phyloP scores from a whole-genome alignment of 1,140 invertebrate species.

The Megathymus violae region DNA sequence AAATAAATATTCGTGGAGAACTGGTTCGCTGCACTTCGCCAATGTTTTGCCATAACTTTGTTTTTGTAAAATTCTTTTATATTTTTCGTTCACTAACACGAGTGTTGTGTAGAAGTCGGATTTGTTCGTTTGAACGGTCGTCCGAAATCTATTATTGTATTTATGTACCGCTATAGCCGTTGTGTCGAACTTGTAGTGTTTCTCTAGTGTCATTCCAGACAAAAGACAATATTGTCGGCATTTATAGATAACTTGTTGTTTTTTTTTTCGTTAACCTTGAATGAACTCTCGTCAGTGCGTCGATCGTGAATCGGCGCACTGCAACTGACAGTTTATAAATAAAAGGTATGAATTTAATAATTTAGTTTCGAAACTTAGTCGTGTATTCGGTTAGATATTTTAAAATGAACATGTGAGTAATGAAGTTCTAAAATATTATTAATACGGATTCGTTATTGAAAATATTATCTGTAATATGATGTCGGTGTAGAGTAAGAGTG shows the following conservation, averaged over 20 bases:
- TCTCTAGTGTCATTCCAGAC: conserved; percentile 81
- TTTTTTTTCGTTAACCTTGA: conserved; percentile 52
- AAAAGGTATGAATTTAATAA: conserved; percentile 62
- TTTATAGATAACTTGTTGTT: conserved; percentile 81
- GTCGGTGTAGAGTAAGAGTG: conserved; percentile 46
- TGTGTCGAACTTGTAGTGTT: conserved; percentile 58
- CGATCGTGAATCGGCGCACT: conserved; percentile 34
- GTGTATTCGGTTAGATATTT: conserved; percentile 52
- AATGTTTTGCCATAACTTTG: conserved; percentile 81
- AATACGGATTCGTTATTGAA: conserved; percentile 55
- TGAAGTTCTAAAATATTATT: conserved; percentile 60
- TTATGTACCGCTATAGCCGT: conserved; percentile 52
- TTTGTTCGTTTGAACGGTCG: conserved; percentile 48
- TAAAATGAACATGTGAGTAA: conserved; percentile 60
- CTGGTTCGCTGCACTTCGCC: conserved; percentile 66
- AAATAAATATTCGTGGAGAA: conserved; percentile 66
- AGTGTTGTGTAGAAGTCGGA: conserved; percentile 54
- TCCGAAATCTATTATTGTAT: conserved; percentile 69
- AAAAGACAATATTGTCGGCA: conserved; percentile 82
- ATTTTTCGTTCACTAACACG: conserved; percentile 67
- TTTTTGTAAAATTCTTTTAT: conserved; percentile 62
- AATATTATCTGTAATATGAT: conserved; percentile 51
- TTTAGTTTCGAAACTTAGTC: conserved; percentile 64
- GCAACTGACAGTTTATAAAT: conserved; percentile 48
- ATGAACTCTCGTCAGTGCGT: conserved; percentile 42